Conservation (phyloP, 2,888 invertebrate species). For the Heliconius aoede region DNA sequence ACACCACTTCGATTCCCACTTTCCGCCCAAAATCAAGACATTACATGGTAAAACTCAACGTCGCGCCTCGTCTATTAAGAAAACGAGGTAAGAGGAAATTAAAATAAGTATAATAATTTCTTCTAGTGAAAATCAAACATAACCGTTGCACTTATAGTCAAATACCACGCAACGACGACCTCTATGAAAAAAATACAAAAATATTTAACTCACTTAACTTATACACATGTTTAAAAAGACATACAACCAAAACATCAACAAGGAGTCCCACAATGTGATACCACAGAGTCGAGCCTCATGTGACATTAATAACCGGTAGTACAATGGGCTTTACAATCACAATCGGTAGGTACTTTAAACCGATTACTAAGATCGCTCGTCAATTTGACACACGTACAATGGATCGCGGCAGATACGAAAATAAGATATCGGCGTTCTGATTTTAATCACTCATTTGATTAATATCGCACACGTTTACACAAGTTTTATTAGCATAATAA, state of each 20-base stretch:
- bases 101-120: no score
- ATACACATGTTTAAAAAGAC: not conserved
- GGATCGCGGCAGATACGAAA: slow-evolving; percentile 71
- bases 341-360: slow-evolving; percentile 78
- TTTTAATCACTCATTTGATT: slow-evolving; percentile 61
- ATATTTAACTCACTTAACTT: not conserved
- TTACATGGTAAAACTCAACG: no score
- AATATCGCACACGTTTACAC: slow-evolving; percentile 33
- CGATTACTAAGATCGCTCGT: slow-evolving; percentile 78
- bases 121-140: no score
- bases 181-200: not conserved
- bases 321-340: slow-evolving; percentile 76
- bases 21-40: not conserved
- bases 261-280: slow-evolving; percentile 21
- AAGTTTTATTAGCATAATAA: not conserved
- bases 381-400: slow-evolving; percentile 74
- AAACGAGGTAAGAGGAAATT: no score
- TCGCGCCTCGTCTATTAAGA: not conserved
- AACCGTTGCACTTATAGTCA: no score
- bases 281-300: slow-evolving; percentile 31
- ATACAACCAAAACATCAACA: not conserved
- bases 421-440: slow-evolving; percentile 68
- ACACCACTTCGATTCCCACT: no score
- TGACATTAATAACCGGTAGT: slow-evolving; percentile 77
- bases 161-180: no score